These are phyloP conservation scores for Hippocampus guttulatus DNA, from an alignment of 2,113 vertebrate species.

Conservation along the genomic window DNA sequence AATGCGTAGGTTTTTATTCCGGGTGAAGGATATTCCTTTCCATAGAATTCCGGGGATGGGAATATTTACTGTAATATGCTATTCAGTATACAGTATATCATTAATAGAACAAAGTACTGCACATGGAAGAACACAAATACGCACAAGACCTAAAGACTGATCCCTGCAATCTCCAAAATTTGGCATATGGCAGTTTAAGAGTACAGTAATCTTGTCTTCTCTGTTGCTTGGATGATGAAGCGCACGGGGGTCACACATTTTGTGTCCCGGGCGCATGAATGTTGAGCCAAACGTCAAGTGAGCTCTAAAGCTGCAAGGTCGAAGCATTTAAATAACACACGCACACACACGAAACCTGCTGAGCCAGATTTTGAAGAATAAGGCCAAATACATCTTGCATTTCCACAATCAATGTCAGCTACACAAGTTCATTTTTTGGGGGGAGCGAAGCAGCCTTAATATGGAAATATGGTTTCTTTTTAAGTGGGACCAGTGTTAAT, in stretches of 20 bases:
- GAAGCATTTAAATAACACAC: conserved; percentile 1
- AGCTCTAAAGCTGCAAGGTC: background rate
- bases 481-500: too few relatives aligned
- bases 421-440: too few relatives aligned
- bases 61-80: too few relatives aligned
- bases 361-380: conserved; percentile 10
- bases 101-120: background rate
- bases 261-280: background rate
- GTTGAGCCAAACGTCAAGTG: conserved; percentile 5
- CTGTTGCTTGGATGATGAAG: background rate
- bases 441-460: too few relatives aligned
- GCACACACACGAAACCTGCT: background rate
- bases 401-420: background rate
- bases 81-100: too few relatives aligned
- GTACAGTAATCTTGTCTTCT: background rate
- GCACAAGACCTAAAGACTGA: background rate
- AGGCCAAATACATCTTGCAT: background rate
- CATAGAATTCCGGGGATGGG: too few relatives aligned
- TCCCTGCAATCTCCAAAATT: background rate
- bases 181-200: background rate
- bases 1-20: too few relatives aligned
- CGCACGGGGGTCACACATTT: background rate
- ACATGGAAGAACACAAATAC: background rate
- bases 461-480: too few relatives aligned
- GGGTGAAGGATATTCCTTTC: too few relatives aligned